Evolutionary conservation across 2,113 vertebrate species (phyloP).

Genomic region (Deroptyus accipitrinus): DNA sequence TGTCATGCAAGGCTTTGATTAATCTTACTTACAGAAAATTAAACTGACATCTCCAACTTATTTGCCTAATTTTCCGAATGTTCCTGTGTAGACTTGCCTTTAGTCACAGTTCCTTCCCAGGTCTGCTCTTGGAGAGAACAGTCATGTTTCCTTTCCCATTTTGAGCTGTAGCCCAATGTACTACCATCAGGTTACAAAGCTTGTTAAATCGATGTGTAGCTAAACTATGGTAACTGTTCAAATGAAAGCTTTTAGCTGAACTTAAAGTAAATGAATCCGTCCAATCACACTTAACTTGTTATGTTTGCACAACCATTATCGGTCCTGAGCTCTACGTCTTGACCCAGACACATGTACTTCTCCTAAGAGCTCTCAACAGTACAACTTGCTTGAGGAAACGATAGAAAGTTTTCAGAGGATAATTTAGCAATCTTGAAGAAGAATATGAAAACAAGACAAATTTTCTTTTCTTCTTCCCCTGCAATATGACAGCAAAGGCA

Average conservation of each 20-base stretch:
- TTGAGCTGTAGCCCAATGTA: not conserved
- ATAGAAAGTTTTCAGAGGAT: not conserved
- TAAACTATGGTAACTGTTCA: not conserved
- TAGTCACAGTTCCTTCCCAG: conserved; percentile 7
- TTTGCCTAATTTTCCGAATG: conserved; percentile 23
- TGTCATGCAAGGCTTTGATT: conserved; percentile 1
- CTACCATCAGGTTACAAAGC: not conserved
- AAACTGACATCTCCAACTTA: conserved; percentile 10
- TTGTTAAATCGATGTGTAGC: not conserved
- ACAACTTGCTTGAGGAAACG: not conserved
- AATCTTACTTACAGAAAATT: conserved; percentile 5
- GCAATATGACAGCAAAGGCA: not conserved
- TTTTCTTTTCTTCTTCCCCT: not conserved
- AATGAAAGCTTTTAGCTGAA: not conserved
- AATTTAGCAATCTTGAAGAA: not conserved
- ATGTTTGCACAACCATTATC: not conserved
- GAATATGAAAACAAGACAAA: not conserved
- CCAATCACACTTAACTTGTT: not conserved
- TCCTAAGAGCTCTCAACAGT: not conserved
- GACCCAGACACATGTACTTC: not conserved
- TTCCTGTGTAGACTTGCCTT: conserved; percentile 41
- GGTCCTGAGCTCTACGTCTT: not conserved
- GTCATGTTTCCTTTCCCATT: not conserved
- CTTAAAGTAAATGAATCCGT: not conserved
- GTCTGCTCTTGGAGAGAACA: not conserved